These are phyloP conservation scores for Diabrotica virgifera DNA, from an alignment of 1,140 invertebrate genomes.

Conservation along the genomic window DNA sequence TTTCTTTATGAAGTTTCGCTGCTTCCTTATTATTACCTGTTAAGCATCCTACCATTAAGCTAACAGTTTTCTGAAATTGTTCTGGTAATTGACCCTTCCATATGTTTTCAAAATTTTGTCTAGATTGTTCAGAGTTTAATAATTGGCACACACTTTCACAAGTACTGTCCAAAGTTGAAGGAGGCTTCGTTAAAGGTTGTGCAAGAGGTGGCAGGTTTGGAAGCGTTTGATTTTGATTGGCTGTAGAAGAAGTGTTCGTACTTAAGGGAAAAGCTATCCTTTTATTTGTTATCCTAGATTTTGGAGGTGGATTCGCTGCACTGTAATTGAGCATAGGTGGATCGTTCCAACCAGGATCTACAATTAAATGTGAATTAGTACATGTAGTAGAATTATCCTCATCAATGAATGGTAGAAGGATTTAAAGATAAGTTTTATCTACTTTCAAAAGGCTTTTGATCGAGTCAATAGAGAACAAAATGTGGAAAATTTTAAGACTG, in stretches of 20 bases:
- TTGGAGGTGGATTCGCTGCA: conserved; percentile 39
- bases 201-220: conserved; percentile 7
- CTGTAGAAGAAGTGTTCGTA: conserved; percentile 4
- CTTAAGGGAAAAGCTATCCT: conserved; percentile 40
- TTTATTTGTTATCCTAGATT: conserved; percentile 42
- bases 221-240: background rate
- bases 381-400: too few relatives aligned
- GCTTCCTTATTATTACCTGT: conserved; percentile 14
- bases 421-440: too few relatives aligned
- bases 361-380: background rate
- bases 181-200: conserved; percentile 6
- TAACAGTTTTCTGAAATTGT: conserved; percentile 23
- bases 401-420: too few relatives aligned
- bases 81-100: conserved; percentile 29
- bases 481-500: too few relatives aligned
- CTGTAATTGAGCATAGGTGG: conserved; percentile 40
- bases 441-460: too few relatives aligned
- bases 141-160: conserved; percentile 23
- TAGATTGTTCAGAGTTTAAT: conserved; percentile 21
- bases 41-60: conserved; percentile 6
- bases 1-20: conserved; percentile 17
- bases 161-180: conserved; percentile 13
- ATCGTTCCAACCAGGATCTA: conserved; percentile 42
- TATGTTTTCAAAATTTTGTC: conserved; percentile 20
- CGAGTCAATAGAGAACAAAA: too few relatives aligned